Percentiles rank a stretch among this genome's conserved stretches.
Conservation (phyloP, 2,888 invertebrate genomes). For the Drosophila longiperda region DNA sequence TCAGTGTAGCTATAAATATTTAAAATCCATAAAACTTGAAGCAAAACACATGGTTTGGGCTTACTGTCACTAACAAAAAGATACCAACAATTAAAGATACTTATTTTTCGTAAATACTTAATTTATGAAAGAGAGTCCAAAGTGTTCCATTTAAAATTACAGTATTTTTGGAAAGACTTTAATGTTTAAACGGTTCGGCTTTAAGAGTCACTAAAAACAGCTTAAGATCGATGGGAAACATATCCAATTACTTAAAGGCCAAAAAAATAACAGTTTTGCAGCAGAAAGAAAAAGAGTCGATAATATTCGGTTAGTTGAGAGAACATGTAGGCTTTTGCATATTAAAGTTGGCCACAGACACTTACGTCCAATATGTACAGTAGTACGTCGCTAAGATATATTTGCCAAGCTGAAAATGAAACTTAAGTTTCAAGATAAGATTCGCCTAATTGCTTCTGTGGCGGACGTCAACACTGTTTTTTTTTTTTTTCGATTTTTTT, state of each 20-base stretch:
- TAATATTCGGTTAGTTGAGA: slow-evolving; percentile 19
- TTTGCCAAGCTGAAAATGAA: slow-evolving; percentile 45
- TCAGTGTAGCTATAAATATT: not conserved
- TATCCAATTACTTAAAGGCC: not conserved
- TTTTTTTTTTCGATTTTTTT: slow-evolving; percentile 58
- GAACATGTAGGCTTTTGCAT: slow-evolving; percentile 38
- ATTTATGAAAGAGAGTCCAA: not conserved
- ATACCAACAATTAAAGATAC: not conserved
- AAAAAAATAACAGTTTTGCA: not conserved
- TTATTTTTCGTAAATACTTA: not conserved
- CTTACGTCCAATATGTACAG: slow-evolving; percentile 34
- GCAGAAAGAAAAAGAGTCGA: slow-evolving; percentile 18
- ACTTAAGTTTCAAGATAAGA: slow-evolving; percentile 56
- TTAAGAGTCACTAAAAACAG: not conserved
- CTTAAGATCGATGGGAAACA: not conserved
- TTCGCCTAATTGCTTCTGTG: slow-evolving; percentile 71
- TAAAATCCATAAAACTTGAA: not conserved
- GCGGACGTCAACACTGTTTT: slow-evolving; percentile 67
- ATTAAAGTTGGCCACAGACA: slow-evolving; percentile 22
- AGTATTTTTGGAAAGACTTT: not conserved
- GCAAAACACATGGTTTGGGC: not conserved
- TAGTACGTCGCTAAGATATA: slow-evolving; percentile 65
- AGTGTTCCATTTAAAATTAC: not conserved
- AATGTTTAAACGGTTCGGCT: not conserved
- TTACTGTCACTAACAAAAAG: not conserved